A percentile compares a stretch with the other conserved stretches of the same genome.
These are phyloP conservation scores for Parotia lawesii DNA, from an alignment of 2,113 vertebrate species.

Conservation along the genomic window DNA sequence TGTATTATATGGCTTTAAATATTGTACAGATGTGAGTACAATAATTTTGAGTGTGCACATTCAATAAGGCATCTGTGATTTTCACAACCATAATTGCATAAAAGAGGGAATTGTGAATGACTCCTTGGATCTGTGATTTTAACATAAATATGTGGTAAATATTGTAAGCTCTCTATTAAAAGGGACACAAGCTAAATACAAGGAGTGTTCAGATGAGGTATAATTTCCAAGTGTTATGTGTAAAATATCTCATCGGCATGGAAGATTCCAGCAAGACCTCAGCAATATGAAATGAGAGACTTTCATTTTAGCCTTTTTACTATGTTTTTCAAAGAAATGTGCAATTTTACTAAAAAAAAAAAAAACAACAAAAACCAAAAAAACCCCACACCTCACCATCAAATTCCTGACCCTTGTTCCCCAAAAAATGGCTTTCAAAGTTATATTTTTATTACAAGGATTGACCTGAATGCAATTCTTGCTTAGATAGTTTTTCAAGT, in stretches of 20 bases:
- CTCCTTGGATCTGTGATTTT: slow-evolving; percentile 33
- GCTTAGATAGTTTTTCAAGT: neutral
- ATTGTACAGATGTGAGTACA: slow-evolving; percentile 57
- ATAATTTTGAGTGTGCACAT: slow-evolving; percentile 1
- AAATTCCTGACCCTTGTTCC: neutral
- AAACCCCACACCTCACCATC: neutral
- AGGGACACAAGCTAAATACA: neutral
- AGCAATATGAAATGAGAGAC: neutral
- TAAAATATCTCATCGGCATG: slow-evolving; percentile 28
- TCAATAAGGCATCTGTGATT: slow-evolving; percentile 16
- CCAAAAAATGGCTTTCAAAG: neutral
- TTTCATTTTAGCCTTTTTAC: neutral
- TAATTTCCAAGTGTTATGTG: slow-evolving; percentile 32
- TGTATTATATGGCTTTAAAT: slow-evolving; percentile 66
- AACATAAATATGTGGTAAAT: slow-evolving; percentile 60
- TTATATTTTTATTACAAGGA: neutral
- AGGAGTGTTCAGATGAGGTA: neutral
- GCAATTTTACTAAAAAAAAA: neutral
- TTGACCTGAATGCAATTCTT: neutral
- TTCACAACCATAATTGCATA: slow-evolving; percentile 38
- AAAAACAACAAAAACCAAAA: neutral
- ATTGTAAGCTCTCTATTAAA: slow-evolving; percentile 42
- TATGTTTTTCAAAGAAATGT: neutral
- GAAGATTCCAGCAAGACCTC: neutral
- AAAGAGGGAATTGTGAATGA: slow-evolving; percentile 18